Evolutionary conservation across 2,888 invertebrate species (phyloP).

Genomic region (Hirtodrosophila alboralis): DNA sequence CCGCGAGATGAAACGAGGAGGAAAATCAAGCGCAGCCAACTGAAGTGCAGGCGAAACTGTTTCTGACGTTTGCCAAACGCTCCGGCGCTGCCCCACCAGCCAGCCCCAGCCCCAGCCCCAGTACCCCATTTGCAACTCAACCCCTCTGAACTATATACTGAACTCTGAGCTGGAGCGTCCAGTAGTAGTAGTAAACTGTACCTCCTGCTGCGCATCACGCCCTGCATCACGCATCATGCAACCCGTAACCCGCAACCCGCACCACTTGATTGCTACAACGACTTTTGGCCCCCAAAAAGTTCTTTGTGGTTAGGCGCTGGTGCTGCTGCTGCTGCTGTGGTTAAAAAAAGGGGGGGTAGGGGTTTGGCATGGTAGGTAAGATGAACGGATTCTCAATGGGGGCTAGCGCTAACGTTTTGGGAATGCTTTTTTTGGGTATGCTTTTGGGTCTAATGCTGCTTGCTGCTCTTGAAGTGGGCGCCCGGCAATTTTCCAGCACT

Average conservation of each 20-base stretch:
- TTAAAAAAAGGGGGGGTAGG: no score
- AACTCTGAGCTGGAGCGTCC: no score
- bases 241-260: constrained; percentile 20
- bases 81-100: no score
- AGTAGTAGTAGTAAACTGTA: background rate
- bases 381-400: constrained; percentile 55
- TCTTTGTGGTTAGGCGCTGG: constrained; percentile 67
- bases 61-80: constrained; percentile 67
- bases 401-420: constrained; percentile 24
- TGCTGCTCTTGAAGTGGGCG: constrained; percentile 65
- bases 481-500: constrained; percentile 74
- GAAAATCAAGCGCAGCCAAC: constrained; percentile 61
- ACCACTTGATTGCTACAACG: constrained; percentile 71
- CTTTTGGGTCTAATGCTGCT: background rate
- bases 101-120: constrained; percentile 13
- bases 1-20: constrained; percentile 48
- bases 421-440: constrained; percentile 24
- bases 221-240: background rate
- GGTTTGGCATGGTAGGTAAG: background rate
- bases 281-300: constrained; percentile 71
- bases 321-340: constrained; percentile 16
- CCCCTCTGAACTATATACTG: no score
- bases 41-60: constrained; percentile 66
- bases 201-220: constrained; percentile 5
- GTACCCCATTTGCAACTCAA: constrained; percentile 4